Base-by-base conservation (phyloP, 30 jellyfish, hydroid and myxozoan species). In the Pelagia noctiluca region DNA sequence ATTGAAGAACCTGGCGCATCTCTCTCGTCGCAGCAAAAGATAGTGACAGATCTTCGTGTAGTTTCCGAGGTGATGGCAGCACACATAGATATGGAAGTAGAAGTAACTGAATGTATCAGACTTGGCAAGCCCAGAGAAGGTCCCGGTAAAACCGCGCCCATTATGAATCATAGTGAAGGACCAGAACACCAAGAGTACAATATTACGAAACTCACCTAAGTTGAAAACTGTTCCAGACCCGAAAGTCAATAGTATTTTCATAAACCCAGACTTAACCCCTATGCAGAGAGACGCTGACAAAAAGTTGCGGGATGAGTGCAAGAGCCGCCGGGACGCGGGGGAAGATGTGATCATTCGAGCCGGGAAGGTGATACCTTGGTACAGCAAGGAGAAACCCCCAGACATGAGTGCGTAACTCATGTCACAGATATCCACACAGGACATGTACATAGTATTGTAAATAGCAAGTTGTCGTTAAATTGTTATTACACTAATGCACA, bases 391-490 rank as follows among this genome's bases (percentile, higher is more conserved):
- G 57, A 42, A 42, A 42, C 57, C 57, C 57, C 57, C 57, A 42
- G 57, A 42, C 57, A 42, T 5, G 16, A 42, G 57, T 42, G 57
- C 57, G 16, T 42, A 42, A 42, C 57, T 42, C 57, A 42, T 42
- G 57, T 42, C 57, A 42, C 57, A 42, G 57, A 42, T 42, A 42
- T 42, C 57, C 57, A 42, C 57, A 42, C 57, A 42, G 57, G 57
- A 42, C 57, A 42, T 16, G 16, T 42, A 42, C 57, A 42, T 16
- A 42, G 8, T n/a, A n/a, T 42, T 42, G 57, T 42, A 42, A 42
- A 42, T 42, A 42, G 57, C 12, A 42, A 42, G 57, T 42, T 42
- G 8, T 42, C 16, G 57, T 42, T 42, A 8, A 42, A 42, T 42
- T 42, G 57, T 42, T 42, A 42, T 42, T 42, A 42, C 57, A 42